Percentiles rank a stretch among this genome's conserved stretches.
Conservation (phyloP, 2,888 invertebrate species). For the Desoria tigrina region DNA sequence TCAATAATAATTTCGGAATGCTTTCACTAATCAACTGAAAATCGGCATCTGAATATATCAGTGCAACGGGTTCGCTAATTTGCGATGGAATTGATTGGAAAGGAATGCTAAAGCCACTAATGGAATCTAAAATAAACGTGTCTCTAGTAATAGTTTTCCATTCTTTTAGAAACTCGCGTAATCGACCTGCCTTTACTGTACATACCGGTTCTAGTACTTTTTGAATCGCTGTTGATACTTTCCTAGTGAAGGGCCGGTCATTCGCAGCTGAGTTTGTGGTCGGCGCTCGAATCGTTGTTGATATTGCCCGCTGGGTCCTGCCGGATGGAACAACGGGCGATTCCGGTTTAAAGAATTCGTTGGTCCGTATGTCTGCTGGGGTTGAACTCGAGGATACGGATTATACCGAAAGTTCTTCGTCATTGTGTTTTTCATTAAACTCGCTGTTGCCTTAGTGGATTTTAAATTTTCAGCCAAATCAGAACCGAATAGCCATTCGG, state of each 20-base stretch:
- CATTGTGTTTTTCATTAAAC: too few relatives aligned
- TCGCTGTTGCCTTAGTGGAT: too few relatives aligned
- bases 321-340: neutral
- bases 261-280: neutral
- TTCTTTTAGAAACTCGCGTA: neutral
- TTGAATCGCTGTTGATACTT: neutral
- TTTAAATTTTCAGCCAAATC: too few relatives aligned
- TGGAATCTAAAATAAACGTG: neutral
- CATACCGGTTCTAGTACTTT: neutral
- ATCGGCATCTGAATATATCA: neutral
- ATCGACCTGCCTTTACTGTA: neutral
- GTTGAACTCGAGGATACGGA: neutral
- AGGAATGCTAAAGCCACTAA: slow-evolving; percentile 5
- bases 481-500: too few relatives aligned
- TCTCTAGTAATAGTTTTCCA: slow-evolving; percentile 5
- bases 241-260: neutral
- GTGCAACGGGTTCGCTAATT: neutral
- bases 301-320: neutral
- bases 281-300: neutral
- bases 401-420: too few relatives aligned
- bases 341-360: neutral
- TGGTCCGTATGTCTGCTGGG: neutral
- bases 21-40: neutral
- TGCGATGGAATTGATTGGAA: neutral
- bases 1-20: neutral